phyloP scores from a whole-genome alignment of 2,113 vertebrate species.

The Empidonax traillii region DNA sequence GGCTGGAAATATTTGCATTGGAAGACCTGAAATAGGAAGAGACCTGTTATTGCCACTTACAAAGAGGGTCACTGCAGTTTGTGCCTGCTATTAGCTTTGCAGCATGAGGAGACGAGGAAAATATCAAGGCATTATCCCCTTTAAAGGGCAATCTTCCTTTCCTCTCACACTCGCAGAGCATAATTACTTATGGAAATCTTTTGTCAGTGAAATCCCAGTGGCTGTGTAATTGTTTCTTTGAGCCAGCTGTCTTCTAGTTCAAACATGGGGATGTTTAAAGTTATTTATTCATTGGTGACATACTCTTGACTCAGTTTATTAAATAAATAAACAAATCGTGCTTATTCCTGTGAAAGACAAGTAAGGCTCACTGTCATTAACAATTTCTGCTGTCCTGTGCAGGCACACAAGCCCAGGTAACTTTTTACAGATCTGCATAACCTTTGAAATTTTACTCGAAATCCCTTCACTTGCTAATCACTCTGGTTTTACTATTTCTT shows the following conservation, averaged over 20 bases:
- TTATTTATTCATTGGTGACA: slow-evolving; percentile 63
- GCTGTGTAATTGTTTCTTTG: slow-evolving; percentile 57
- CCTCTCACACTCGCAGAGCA: background rate
- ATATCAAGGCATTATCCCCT: slow-evolving; percentile 13
- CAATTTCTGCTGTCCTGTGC: background rate
- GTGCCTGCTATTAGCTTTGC: background rate
- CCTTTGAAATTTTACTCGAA: background rate
- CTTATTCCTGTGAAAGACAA: background rate
- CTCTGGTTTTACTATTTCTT: background rate
- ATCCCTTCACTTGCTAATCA: background rate
- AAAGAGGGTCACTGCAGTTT: background rate
- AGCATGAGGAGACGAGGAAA: background rate
- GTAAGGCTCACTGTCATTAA: background rate
- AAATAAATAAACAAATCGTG: background rate
- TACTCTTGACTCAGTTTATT: slow-evolving; percentile 51
- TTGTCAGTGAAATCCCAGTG: slow-evolving; percentile 34
- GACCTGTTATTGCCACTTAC: background rate
- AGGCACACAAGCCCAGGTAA: background rate
- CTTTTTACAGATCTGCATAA: background rate
- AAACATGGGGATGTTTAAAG: slow-evolving; percentile 51
- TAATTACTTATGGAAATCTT: slow-evolving; percentile 43
- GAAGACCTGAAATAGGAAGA: background rate
- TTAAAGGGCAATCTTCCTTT: slow-evolving; percentile 16
- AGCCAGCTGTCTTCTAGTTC: slow-evolving; percentile 47
- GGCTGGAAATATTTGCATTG: background rate